Base-by-base conservation (phyloP, 2,113 vertebrate genomes). In the Spheniscus mendiculus region DNA sequence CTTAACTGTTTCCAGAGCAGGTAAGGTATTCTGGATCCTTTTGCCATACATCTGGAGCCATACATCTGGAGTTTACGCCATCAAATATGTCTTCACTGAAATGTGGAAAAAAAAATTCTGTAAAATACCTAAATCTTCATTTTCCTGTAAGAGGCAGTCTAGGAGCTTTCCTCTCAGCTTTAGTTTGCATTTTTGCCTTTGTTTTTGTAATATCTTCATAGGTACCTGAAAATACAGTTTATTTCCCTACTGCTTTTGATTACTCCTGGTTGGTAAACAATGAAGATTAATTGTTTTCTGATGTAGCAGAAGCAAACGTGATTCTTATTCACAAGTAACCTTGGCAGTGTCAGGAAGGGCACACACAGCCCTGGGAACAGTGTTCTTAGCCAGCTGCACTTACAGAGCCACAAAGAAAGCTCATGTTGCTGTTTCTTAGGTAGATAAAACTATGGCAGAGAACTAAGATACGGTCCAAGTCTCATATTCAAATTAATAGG, bases 281-380 rank as follows among this genome's bases (percentile, higher is more conserved):
- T 80, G 91, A 76, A 95, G 89, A 96, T 91, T 93, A 95, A 96
- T 91, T 95, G 89, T 95, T 96, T 97, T 96, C 81, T 96, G 84
- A 86, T 70, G 83, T 42, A 85, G 89, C 81, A 95, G 62, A 96
- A 91, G 55, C 84, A 96, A 96, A 96, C 11, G 30, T 70, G 78
- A 84, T 56, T 93, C 83, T 89, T 93, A 91, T 96, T 92, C 83
- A 93, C 70, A 89, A 87, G 62, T 82, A 97, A 89, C 94, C 93
- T 95, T 93, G 89, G 66, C 74, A 49, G 63, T 70, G 81, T 84
- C 87, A 93, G 76, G 52, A 96, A 81, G 62, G 53, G 77, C 56
- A 76, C 15, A 26, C 29, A 23, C 52, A 94, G 62, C 83, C 44
- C 77, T 69, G 67, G 53, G 83, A 97, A 83, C 65, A 84, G 49